Base-by-base conservation (phyloP, 1,140 invertebrate genomes). In the Acromyrmex echinatior region DNA sequence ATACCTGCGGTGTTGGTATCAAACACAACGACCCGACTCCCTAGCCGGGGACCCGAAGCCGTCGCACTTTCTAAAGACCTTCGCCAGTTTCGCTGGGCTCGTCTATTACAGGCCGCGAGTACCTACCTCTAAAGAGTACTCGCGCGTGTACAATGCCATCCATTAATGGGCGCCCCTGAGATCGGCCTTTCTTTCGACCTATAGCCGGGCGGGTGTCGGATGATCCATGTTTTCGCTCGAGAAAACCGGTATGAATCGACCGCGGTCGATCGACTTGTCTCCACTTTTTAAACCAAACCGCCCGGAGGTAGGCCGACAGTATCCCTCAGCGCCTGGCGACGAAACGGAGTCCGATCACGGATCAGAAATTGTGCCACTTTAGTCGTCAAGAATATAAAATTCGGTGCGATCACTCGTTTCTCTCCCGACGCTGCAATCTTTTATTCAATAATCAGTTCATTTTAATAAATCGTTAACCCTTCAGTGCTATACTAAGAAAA, bases 11-110 rank as follows among this genome's bases (percentile, higher is more conserved):
- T 92, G 90, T 90, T 45, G 91, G 85, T 91, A 93, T 92, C 92
- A 91, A 90, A 91, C 90, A 91, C 92, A 93, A 93, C 91, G 90
- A 92, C 92, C 92, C 90, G 92, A 65, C 35, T 45, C 39, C 39
- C 10, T 45, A 45, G 39, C 91, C 89, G 92, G 84, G 87, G 90
- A 87, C 90, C 63, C 88, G 87, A 88, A 92, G 92, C 92, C 92
- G 91, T 88, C 92, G 92, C 90, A 94, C 94, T 95, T 94, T 95
- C 94, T 95, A 95, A 95, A 95, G 91, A 91, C 94, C 94, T 94
- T 94, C 94, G 93, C 87, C 86, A 89, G 86, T 90, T 92, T 92
- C 88, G 90, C 91, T 86, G 49, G 88, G 82, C 89, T 81, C 88
- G 86, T 92, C 88, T 92, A 92, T 82, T 45, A 63, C 35, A 62